Evolutionary conservation across 2,113 vertebrate species (phyloP), one percentile per base, ranked within the genome.

Genomic region (Sapajus apella): DNA sequence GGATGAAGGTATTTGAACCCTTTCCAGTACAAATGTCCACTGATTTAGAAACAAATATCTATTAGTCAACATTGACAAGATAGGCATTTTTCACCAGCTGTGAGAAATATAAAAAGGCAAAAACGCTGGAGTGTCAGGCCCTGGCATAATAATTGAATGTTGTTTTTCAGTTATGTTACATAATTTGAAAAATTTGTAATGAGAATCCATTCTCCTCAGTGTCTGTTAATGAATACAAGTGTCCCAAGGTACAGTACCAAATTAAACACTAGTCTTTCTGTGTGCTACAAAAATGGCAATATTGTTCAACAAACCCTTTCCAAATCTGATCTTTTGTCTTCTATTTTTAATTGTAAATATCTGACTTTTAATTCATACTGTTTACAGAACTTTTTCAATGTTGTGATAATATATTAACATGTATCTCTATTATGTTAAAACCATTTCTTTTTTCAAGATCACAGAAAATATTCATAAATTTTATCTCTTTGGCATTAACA

Each of bases 381-480:
- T 32, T 95, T 91, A 81, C 3, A 68, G 52, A 97, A 58, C 17
- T 35, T 96, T 97, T 76, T 88, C 92, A 97, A 76, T 70, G 16
- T 86, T 90, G 35, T 90, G 27, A 43, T 76, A 84, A 89, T 11
- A 82, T 83, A 89, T 89, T 95, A 82, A 73, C 66, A 5, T 85
- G 55, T 11, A 70, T 87, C 75, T 37, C 40, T 70, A 96, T 97
- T 97, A 96, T 91, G 9, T 95, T 95, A 77, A 88, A 94, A 96
- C 18, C 2, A 35, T 87, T 88, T 95, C 75, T 6, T 10, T 96
- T 96, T 97, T 72, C 80, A 97, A 88, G 76, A 82, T 86, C 68
- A 87, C 80, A 70, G 97, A 98, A 97, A 97, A 97, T 77, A 85
- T 94, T 97, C 64, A 94, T 61, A 37, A n/a, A 93, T 91, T 97